phyloP scores from a whole-genome alignment of 2,797 vertebrate genomes.

The Enteromius mattozi region DNA sequence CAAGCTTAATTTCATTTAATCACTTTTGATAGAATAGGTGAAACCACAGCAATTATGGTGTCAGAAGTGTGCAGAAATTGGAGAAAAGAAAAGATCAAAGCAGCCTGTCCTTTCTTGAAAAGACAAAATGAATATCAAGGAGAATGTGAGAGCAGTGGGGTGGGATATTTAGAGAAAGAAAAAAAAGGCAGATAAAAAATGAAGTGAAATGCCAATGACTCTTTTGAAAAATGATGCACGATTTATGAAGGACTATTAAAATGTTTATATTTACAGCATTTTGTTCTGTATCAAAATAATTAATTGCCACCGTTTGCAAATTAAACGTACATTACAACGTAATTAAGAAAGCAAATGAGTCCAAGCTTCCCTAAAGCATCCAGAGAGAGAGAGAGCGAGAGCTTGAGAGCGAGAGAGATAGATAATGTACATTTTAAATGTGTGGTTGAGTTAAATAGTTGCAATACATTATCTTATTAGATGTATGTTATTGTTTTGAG shows the following conservation, averaged over 20 bases:
- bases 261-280: slow-evolving; percentile 84
- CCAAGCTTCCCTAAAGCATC: slow-evolving; percentile 72
- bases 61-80: slow-evolving; percentile 76
- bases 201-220: slow-evolving; percentile 75
- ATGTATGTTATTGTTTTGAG: slow-evolving; percentile 36
- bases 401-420: slow-evolving; percentile 71
- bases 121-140: slow-evolving; percentile 77
- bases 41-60: slow-evolving; percentile 72
- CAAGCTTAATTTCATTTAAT: slow-evolving; percentile 77
- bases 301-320: slow-evolving; percentile 85
- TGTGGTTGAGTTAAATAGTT: slow-evolving; percentile 43
- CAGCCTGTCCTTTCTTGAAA: slow-evolving; percentile 62
- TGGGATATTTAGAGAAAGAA: slow-evolving; percentile 53
- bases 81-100: slow-evolving; percentile 75
- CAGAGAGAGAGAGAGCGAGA: slow-evolving; percentile 72
- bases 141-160: slow-evolving; percentile 71
- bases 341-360: slow-evolving; percentile 86
- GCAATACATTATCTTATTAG: slow-evolving; percentile 46
- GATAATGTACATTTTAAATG: slow-evolving; percentile 59
- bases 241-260: slow-evolving; percentile 81
- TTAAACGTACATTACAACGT: slow-evolving; percentile 86
- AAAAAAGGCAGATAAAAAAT: slow-evolving; percentile 69
- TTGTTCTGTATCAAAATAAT: slow-evolving; percentile 84
- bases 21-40: slow-evolving; percentile 75
- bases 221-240: slow-evolving; percentile 79